A percentile compares a stretch with the other conserved stretches of the same genome.
Evolutionary conservation across 2,888 invertebrate genomes (phyloP).

Genomic region (Chloroclystis v-ata): DNA sequence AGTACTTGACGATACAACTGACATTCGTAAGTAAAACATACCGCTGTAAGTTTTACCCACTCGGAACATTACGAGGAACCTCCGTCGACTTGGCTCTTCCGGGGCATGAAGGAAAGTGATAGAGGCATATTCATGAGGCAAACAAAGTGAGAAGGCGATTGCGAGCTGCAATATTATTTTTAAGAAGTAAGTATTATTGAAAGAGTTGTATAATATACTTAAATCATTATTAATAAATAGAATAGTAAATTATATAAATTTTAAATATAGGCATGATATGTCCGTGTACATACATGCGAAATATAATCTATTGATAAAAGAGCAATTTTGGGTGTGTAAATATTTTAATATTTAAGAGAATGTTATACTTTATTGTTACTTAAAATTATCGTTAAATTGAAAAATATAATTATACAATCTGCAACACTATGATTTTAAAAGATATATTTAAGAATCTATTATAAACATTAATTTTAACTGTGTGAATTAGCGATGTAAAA

Average conservation of each 20-base stretch:
- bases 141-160: conserved; percentile 49
- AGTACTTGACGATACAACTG: background rate
- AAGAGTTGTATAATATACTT: conserved; percentile 57
- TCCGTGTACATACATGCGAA: conserved; percentile 8
- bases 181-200: conserved; percentile 59
- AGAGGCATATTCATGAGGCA: conserved; percentile 26
- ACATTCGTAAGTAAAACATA: background rate
- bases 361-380: conserved; percentile 62
- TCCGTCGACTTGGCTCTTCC: conserved; percentile 18
- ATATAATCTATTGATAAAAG: conserved; percentile 41
- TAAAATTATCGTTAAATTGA: conserved; percentile 62
- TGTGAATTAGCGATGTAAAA: background rate
- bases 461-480: background rate
- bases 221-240: conserved; percentile 35
- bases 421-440: conserved; percentile 40
- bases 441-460: conserved; percentile 3
- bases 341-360: conserved; percentile 53
- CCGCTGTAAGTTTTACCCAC: background rate
- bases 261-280: conserved; percentile 30
- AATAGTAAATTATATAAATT: conserved; percentile 41
- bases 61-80: conserved; percentile 7
- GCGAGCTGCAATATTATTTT: conserved; percentile 72
- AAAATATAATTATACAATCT: conserved; percentile 43
- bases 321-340: conserved; percentile 70
- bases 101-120: conserved; percentile 19